These are phyloP conservation scores for Zaprionus obscuricornis DNA, from an alignment of 2,888 invertebrate genomes.

Conservation along the genomic window DNA sequence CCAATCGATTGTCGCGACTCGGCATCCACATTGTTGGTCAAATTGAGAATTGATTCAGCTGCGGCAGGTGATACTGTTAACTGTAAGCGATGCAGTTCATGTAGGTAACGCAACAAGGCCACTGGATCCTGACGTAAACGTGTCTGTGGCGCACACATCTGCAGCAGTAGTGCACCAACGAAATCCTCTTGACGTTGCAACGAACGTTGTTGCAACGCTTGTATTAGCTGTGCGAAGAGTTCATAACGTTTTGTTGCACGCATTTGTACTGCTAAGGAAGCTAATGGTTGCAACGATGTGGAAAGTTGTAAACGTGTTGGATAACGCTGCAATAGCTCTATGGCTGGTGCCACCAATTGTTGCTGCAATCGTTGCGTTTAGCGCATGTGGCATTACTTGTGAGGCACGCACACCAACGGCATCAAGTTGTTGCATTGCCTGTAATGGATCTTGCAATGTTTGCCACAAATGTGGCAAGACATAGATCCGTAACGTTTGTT, in stretches of 20 bases:
- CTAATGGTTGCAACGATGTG: conserved; percentile 84
- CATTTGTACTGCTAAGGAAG: conserved; percentile 83
- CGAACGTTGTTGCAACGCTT: conserved; percentile 84
- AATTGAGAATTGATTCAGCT: conserved; percentile 82
- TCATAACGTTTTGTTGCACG: conserved; percentile 84
- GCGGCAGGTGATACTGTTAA: conserved; percentile 84
- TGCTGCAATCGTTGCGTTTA: conserved; percentile 75
- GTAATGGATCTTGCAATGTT: conserved; percentile 68
- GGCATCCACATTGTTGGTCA: conserved; percentile 34
- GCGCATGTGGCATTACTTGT: conserved; percentile 64
- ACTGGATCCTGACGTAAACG: conserved; percentile 83
- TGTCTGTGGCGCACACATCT: conserved; percentile 83
- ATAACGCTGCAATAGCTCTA: conserved; percentile 69
- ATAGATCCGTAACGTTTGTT: conserved; percentile 85
- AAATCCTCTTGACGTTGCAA: conserved; percentile 85
- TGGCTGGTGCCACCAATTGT: conserved; percentile 36
- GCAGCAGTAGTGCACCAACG: conserved; percentile 85
- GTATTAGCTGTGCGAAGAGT: conserved; percentile 84
- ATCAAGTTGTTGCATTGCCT: conserved; percentile 72
- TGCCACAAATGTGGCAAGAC: conserved; percentile 84
- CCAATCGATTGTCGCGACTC: conserved; percentile 56
- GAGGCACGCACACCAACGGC: conserved; percentile 73
- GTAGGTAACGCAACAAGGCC: conserved; percentile 83
- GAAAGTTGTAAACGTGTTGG: conserved; percentile 85
- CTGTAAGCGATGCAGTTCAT: conserved; percentile 81